Percentiles rank a stretch among this genome's conserved stretches.
Conservation (phyloP, 2,797 vertebrate species). For the Girardinus metallicus region DNA sequence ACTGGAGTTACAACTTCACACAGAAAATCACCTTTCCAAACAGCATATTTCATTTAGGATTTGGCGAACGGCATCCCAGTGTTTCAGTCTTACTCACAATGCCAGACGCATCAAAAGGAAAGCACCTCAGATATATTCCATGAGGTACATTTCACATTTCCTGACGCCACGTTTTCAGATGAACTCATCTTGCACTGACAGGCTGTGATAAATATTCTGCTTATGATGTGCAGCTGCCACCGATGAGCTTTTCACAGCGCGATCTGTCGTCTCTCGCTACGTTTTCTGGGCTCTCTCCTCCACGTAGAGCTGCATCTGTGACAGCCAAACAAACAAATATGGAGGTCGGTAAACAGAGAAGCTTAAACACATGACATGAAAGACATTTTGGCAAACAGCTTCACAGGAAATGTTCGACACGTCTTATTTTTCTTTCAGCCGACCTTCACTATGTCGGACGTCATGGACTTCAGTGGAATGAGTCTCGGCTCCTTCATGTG, state of each 20-base stretch:
- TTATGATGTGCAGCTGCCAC: background rate
- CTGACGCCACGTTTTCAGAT: slow-evolving; percentile 6
- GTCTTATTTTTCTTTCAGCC: slow-evolving; percentile 30
- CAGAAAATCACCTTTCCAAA: background rate
- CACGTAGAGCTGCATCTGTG: slow-evolving; percentile 97
- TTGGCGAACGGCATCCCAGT: background rate
- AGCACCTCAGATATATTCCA: slow-evolving; percentile 10
- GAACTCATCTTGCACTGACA: slow-evolving; percentile 3
- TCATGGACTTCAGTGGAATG: slow-evolving; percentile 97
- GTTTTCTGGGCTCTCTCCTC: slow-evolving; percentile 93
- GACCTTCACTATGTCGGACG: slow-evolving; percentile 95
- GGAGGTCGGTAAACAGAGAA: background rate
- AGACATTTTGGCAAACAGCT: background rate
- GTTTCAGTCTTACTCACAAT: background rate
- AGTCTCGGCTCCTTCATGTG: slow-evolving; percentile 95
- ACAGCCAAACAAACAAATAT: slow-evolving; percentile 11
- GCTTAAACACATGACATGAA: background rate
- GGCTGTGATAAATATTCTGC: slow-evolving; percentile 1
- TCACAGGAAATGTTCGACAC: background rate
- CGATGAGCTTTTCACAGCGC: background rate
- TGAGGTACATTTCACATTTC: background rate
- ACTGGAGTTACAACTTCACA: background rate
- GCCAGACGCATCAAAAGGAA: background rate
- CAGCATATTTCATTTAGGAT: background rate
- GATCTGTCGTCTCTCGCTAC: slow-evolving; percentile 21